Percentiles rank a stretch among this genome's conserved stretches.
Conservation (phyloP, 2,113 vertebrate species). For the Tricholaema leucomelas region DNA sequence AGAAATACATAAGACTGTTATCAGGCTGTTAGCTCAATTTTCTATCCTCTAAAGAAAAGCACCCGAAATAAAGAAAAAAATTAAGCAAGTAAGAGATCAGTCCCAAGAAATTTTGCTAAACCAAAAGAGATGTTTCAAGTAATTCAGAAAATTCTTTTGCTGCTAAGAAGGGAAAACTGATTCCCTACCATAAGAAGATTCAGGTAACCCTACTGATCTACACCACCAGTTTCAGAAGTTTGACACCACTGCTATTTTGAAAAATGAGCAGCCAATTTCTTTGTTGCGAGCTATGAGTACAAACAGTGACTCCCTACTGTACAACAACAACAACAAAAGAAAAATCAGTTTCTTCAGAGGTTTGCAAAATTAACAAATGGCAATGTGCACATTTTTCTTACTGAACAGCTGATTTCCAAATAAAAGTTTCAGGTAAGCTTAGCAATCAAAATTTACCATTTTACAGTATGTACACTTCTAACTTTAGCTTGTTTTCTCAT, state of each 20-base stretch:
- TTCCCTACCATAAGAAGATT: not conserved
- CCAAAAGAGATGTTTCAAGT: not conserved
- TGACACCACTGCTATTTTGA: not conserved
- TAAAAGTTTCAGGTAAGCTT: not conserved
- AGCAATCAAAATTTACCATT: not conserved
- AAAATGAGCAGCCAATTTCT: not conserved
- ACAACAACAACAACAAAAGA: not conserved
- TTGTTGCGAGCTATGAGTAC: not conserved
- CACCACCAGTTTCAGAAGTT: not conserved
- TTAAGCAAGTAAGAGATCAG: not conserved
- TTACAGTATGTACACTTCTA: not conserved
- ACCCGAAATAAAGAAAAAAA: too few species aligned
- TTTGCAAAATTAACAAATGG: not conserved
- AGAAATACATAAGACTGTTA: not conserved
- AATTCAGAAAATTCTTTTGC: not conserved
- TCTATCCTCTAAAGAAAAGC: not conserved
- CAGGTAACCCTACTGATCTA: not conserved
- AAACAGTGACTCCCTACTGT: not conserved
- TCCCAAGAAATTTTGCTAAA: not conserved
- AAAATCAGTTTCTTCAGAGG: not conserved
- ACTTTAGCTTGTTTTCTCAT: not conserved
- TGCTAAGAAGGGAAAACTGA: not conserved
- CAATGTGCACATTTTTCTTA: not conserved
- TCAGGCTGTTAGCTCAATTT: conserved; percentile 27
- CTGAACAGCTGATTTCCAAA: not conserved